Percentiles rank a stretch among this genome's conserved stretches.
Conservation (phyloP, 2,888 invertebrate species). For the Andrena camellia region DNA sequence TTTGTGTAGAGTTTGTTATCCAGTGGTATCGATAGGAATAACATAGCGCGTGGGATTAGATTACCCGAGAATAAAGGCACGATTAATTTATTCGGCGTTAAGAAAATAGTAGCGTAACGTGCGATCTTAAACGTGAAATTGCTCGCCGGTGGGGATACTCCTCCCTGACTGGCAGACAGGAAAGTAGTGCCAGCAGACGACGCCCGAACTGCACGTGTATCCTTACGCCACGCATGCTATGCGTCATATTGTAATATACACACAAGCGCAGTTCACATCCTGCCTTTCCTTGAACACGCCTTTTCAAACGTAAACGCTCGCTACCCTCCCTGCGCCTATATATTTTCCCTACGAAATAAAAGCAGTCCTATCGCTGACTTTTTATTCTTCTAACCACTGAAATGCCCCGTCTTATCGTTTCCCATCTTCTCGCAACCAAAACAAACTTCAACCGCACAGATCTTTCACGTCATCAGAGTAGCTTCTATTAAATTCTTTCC, state of each 20-base stretch:
- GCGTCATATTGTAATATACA: conserved; percentile 51
- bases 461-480: neutral
- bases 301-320: conserved; percentile 51
- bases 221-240: conserved; percentile 67
- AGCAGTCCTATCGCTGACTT: neutral
- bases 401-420: neutral
- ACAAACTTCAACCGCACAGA: neutral
- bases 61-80: neutral
- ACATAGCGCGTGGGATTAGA: neutral
- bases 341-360: conserved; percentile 14
- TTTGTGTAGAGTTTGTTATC: neutral
- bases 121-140: conserved; percentile 41
- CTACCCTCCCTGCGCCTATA: neutral
- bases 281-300: conserved; percentile 55
- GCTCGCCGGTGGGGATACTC: conserved; percentile 35
- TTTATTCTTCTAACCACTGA: neutral
- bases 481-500: neutral
- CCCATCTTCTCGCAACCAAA: neutral
- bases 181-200: conserved; percentile 76
- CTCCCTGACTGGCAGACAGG: conserved; percentile 44
- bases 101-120: conserved; percentile 20
- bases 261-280: conserved; percentile 45
- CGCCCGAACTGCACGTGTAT: conserved; percentile 70
- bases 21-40: neutral
- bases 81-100: conserved; percentile 4